These are phyloP conservation scores for Chlorodrepanis virens DNA, from an alignment of 2,113 vertebrate genomes.

Conservation along the genomic window DNA sequence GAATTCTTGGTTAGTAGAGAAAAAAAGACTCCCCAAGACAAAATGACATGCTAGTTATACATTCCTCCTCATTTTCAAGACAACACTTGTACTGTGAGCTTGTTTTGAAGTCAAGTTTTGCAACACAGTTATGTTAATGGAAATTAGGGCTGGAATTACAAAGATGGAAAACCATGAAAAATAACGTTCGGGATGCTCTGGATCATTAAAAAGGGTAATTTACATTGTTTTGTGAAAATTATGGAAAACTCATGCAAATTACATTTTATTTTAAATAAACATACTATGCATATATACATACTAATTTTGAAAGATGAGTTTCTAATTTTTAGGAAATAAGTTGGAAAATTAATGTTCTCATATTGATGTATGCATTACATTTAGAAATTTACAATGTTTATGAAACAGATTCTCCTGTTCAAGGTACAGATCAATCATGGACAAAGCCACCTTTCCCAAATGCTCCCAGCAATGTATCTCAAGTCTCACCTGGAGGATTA, in stretches of 20 bases:
- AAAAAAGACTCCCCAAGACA: background rate
- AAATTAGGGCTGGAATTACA: slow-evolving; percentile 19
- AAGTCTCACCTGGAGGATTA: background rate
- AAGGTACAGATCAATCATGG: background rate
- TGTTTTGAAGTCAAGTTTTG: background rate
- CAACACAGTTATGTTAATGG: background rate
- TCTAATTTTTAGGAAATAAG: background rate
- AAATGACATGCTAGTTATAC: background rate
- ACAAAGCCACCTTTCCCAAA: background rate
- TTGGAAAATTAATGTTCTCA: background rate
- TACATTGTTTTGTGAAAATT: slow-evolving; percentile 33
- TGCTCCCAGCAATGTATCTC: background rate
- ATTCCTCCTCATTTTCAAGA: background rate
- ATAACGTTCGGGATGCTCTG: background rate
- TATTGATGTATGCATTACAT: background rate
- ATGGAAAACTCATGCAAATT: slow-evolving; percentile 59
- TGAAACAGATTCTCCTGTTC: background rate
- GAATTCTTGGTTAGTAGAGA: background rate
- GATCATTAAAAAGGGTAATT: slow-evolving; percentile 22
- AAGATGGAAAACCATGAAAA: background rate
- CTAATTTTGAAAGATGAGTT: background rate
- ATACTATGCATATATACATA: background rate
- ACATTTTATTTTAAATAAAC: background rate
- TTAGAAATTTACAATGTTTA: background rate
- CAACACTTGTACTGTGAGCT: background rate